phyloP scores from a whole-genome alignment of 2,797 vertebrate genomes.

The Spondyliosoma cantharus region DNA sequence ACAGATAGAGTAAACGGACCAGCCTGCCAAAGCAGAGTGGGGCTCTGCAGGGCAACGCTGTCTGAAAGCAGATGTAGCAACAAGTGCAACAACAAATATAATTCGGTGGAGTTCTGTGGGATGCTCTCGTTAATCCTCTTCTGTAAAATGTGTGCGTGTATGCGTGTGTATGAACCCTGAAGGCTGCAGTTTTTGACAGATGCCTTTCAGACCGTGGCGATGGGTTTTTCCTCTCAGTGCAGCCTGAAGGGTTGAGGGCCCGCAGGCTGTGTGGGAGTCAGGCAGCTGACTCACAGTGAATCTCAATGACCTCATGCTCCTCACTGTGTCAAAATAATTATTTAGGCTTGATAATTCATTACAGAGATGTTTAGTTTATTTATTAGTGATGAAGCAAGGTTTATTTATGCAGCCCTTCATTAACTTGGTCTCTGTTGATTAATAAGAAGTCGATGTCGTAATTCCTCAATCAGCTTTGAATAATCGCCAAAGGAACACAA shows the following conservation, averaged over 20 bases:
- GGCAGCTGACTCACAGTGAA: constrained; percentile 87
- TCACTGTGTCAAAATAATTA: constrained; percentile 19
- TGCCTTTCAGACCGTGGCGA: constrained; percentile 90
- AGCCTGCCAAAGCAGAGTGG: constrained; percentile 21
- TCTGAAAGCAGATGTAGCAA: constrained; percentile 66
- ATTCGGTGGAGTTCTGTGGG: constrained; percentile 35
- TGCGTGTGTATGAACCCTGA: constrained; percentile 78
- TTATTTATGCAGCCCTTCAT: not conserved
- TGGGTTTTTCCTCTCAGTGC: constrained; percentile 83
- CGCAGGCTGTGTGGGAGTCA: constrained; percentile 70
- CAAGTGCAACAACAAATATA: constrained; percentile 64
- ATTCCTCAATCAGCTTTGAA: not conserved
- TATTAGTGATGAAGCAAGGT: not conserved
- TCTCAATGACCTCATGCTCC: constrained; percentile 41
- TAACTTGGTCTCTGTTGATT: not conserved
- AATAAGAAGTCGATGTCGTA: too few species aligned
- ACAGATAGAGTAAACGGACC: constrained; percentile 50
- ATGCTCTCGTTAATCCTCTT: constrained; percentile 61
- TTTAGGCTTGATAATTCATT: constrained; percentile 20
- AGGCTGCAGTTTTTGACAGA: constrained; percentile 91
- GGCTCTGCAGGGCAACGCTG: constrained; percentile 31
- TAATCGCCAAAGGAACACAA: not conserved
- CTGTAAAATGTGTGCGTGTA: constrained; percentile 34
- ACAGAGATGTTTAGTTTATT: not conserved
- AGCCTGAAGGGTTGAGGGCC: constrained; percentile 78